phyloP scores from a whole-genome alignment of 2,888 invertebrate species.

The Morpho achilles region DNA sequence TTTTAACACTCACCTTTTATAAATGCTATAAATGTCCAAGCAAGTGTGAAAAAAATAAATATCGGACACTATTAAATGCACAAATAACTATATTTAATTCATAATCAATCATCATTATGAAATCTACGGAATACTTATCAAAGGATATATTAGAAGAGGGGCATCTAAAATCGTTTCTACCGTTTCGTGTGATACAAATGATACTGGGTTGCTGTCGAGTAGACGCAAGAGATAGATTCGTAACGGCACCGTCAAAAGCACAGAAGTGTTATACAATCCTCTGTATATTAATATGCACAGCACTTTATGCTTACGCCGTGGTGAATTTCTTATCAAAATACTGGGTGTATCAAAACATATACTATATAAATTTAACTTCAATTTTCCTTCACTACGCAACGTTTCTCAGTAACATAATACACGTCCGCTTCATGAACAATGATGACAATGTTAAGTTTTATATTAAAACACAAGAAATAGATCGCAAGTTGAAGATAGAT shows the following conservation, averaged over 20 bases:
- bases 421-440: slow-evolving; percentile 47
- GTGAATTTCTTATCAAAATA: slow-evolving; percentile 11
- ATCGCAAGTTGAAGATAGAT: slow-evolving; percentile 46
- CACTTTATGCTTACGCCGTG: slow-evolving; percentile 18
- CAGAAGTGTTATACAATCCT: slow-evolving; percentile 45
- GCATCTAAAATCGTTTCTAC: slow-evolving; percentile 38
- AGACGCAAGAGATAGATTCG: slow-evolving; percentile 41
- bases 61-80: no score
- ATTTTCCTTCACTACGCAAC: slow-evolving; percentile 29
- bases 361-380: slow-evolving; percentile 12
- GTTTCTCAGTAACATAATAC: slow-evolving; percentile 37
- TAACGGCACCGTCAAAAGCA: slow-evolving; percentile 40
- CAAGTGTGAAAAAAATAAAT: no score
- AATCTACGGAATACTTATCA: slow-evolving; percentile 43
- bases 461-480: slow-evolving; percentile 50
- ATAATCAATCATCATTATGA: slow-evolving; percentile 2
- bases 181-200: slow-evolving; percentile 39
- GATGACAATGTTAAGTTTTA: slow-evolving; percentile 42
- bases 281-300: slow-evolving; percentile 19
- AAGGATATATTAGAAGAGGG: slow-evolving; percentile 47
- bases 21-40: no score
- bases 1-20: no score
- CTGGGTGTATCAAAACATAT: slow-evolving; percentile 14
- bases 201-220: slow-evolving; percentile 47
- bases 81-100: no score